Evolutionary conservation across 2,888 invertebrate species (phyloP), one percentile per base, ranked within the genome.

Genomic region (Danaus chrysippus): DNA sequence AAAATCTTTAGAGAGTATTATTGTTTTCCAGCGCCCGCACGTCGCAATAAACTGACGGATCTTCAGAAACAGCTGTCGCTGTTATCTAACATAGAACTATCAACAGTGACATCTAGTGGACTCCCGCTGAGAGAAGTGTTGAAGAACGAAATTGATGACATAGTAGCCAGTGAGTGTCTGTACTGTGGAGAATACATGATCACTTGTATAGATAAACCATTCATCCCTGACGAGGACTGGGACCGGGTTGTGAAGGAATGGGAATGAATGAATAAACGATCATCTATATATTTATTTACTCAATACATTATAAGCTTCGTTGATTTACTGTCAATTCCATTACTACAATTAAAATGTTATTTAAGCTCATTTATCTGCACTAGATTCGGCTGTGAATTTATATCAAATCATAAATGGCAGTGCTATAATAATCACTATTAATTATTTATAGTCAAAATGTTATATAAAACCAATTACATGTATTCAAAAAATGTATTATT

Each of bases 131-230:
- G 93, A 54, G 95, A 95, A 67, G 92, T 94, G 66, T 85, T 96
- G 0, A 94, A 96, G 84, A 92, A 93, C 52, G 96, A 97, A 73
- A 93, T 98, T 43, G 98, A 98, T 83, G 96, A 96, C 74, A 93
- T 98, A 1, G 92, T 98, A 1, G 98, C 98, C 0, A 93, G 94
- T 0, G 98, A 99, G 85, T 99, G 99, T 82, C 91, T 97, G 6
- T 97, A 95, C 87, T 99, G 99, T 80, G 98, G 99, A 3, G 96
- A 98, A 70, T 92, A 94, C 73, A 97, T 98, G 95, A 97, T 98
- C 75, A 94, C 95, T 69, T 94, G 96, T 53, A 96, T 98, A 62
- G 97, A 98, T 81, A 94, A 95, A 73, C 97, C 97, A 1, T 98
- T 98, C 79, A 95, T 98, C 53, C 93, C 94, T 12, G 95, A 95